Base-by-base conservation (phyloP, 2,797 vertebrate genomes). In the Chiroxiphia lanceolata region DNA sequence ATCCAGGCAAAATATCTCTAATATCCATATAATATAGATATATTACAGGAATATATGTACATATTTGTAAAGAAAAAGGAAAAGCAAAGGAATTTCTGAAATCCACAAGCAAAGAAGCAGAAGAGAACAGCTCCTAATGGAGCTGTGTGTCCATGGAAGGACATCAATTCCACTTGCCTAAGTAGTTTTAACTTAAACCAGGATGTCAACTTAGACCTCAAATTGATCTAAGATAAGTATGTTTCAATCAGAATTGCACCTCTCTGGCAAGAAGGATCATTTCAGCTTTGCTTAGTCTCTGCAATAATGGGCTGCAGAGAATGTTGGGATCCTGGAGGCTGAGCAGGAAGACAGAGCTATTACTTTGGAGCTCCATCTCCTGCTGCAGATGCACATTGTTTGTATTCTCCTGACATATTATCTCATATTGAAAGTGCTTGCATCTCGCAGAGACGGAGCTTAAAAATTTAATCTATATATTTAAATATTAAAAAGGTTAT, bases 401-500 rank as follows among this genome's bases (percentile, higher is more conserved):
- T 48, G 60, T 68, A 77, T 89, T 89, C 94, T 91, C 79, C 57
- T 96, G 92, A 89, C 87, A 68, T 83, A 71, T 89, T 54, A n/a
- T 59, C 79, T 87, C 23, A 20, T 75, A 88, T 75, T 89, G 92
- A 76, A 89, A 85, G 75, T 6, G 83, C 56, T 88, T 89, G 83
- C 90, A 68, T 94, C 81, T 92, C 80, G 76, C 89, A 26, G 77
- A 90, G 81, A 76, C 40, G 71, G 69, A 89, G 84, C 61, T 89
- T 96, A 75, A 96, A 95, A 96, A 13, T 96, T 95, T 95, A 94
- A 96, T 96, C 83, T 26, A 57, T 38, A 82, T 69, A 89, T 96
- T 96, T 81, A 96, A 96, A 95, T 96, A 96, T 92, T 96, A 57
- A 96, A 91, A 86, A 38, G 76, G 57, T 94, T 94, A 89, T 96